A percentile compares a stretch with the other conserved stretches of the same genome.
These are phyloP conservation scores for Chaunax sp. DNA, from an alignment of 2,797 vertebrate species.

Conservation along the genomic window DNA sequence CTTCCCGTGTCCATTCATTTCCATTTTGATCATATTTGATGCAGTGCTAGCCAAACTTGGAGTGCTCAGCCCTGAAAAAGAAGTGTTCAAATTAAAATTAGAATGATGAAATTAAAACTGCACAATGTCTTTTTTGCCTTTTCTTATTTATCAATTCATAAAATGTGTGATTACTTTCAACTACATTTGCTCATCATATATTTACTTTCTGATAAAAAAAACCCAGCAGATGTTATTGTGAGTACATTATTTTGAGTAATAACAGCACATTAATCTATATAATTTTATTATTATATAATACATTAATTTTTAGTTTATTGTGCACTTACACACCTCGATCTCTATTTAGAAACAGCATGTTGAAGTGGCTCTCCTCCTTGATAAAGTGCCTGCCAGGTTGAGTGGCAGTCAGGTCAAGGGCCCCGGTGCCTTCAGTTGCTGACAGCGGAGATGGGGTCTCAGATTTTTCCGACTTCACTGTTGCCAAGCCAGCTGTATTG, in stretches of 20 bases:
- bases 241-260: neutral
- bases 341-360: conserved; percentile 97
- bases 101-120: neutral
- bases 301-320: conserved; percentile 27
- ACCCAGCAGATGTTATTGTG: neutral
- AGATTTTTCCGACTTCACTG: conserved; percentile 95
- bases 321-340: conserved; percentile 96
- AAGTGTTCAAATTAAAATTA: conserved; percentile 4
- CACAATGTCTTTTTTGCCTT: neutral
- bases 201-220: neutral
- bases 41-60: conserved; percentile 91
- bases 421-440: conserved; percentile 88
- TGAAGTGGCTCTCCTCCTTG: conserved; percentile 98
- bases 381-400: conserved; percentile 89
- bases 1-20: conserved; percentile 98
- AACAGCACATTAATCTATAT: neutral
- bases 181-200: neutral
- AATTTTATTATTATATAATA: neutral
- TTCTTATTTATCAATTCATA: neutral
- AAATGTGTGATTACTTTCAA: neutral
- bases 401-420: conserved; percentile 95
- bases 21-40: conserved; percentile 97
- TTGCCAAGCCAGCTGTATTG: conserved; percentile 79
- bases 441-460: conserved; percentile 91
- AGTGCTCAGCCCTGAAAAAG: conserved; percentile 87